Conservation (phyloP, 1,140 invertebrate species). For the Saxidomus purpurata region DNA sequence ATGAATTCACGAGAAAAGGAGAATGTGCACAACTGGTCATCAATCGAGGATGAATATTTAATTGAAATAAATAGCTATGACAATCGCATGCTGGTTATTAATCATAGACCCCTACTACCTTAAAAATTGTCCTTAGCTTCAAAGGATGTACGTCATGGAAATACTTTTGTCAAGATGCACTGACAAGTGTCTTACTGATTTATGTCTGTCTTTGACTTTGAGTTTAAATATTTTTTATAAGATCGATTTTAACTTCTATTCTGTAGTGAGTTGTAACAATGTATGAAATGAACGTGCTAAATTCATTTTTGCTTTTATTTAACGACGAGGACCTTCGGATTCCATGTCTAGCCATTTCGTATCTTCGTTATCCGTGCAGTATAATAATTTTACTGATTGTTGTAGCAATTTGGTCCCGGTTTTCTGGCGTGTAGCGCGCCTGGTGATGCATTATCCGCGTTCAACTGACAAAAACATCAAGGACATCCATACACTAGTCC, state of each 20-base stretch:
- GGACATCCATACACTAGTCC: conserved; percentile 89
- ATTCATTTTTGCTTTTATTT: conserved; percentile 88
- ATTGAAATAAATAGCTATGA: no score
- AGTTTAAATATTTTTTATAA: no score
- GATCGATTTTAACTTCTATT: conserved; percentile 88
- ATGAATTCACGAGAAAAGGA: no score
- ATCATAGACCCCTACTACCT: no score
- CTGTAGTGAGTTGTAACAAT: conserved; percentile 87
- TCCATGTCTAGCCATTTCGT: conserved; percentile 86
- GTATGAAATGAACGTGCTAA: conserved; percentile 89
- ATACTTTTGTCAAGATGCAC: no score
- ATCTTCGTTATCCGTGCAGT: conserved; percentile 86
- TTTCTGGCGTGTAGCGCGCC: conserved; percentile 89
- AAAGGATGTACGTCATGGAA: no score
- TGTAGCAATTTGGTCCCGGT: conserved; percentile 86
- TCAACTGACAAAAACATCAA: conserved; percentile 88
- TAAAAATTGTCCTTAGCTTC: no score
- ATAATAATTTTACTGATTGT: conserved; percentile 89
- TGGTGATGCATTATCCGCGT: conserved; percentile 87
- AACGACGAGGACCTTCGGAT: conserved; percentile 73
- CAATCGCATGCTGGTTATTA: no score
- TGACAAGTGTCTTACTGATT: no score
- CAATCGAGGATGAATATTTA: no score
- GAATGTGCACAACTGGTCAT: no score
- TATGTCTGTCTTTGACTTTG: no score